A percentile compares a stretch with the other conserved stretches of the same genome.
phyloP scores from a whole-genome alignment of 2,797 vertebrate species.

The Xyrichtys novacula region DNA sequence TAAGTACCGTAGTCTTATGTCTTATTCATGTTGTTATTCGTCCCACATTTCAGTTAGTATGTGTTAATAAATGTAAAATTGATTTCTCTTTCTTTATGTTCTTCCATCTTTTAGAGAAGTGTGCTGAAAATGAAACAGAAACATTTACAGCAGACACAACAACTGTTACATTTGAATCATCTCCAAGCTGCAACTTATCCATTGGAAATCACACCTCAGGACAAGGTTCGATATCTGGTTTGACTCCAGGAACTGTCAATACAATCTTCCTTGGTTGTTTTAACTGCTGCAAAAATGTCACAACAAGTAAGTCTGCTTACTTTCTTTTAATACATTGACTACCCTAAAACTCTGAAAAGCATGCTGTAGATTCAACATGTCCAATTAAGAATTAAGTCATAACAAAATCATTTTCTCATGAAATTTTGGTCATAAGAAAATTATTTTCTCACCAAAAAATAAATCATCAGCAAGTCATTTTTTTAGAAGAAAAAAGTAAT shows the following conservation, averaged over 20 bases:
- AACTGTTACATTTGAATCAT: accelerated
- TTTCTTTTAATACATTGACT: constrained; percentile 6
- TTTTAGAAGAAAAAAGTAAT: too few relatives aligned
- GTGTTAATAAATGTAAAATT: background rate
- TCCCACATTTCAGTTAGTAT: background rate
- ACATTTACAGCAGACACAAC: background rate
- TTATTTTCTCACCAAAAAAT: too few relatives aligned
- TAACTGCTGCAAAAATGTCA: constrained; percentile 12
- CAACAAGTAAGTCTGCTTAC: constrained; percentile 58
- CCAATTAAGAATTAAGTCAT: too few relatives aligned
- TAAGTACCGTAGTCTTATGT: constrained; percentile 38
- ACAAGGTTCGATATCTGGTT: accelerated
- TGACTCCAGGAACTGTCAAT: constrained; percentile 50
- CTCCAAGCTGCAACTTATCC: background rate
- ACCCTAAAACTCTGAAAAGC: background rate
- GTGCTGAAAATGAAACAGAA: background rate
- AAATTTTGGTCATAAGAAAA: too few relatives aligned
- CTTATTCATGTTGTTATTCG: background rate
- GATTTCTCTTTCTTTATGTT: background rate
- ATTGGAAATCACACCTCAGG: accelerated
- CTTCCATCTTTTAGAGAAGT: background rate
- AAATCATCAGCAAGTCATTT: too few relatives aligned
- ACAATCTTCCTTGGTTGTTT: background rate
- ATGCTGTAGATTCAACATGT: background rate
- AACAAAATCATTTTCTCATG: too few relatives aligned